These are phyloP conservation scores for Epinephelus lanceolatus DNA, from an alignment of 2,113 vertebrate genomes.

Conservation along the genomic window DNA sequence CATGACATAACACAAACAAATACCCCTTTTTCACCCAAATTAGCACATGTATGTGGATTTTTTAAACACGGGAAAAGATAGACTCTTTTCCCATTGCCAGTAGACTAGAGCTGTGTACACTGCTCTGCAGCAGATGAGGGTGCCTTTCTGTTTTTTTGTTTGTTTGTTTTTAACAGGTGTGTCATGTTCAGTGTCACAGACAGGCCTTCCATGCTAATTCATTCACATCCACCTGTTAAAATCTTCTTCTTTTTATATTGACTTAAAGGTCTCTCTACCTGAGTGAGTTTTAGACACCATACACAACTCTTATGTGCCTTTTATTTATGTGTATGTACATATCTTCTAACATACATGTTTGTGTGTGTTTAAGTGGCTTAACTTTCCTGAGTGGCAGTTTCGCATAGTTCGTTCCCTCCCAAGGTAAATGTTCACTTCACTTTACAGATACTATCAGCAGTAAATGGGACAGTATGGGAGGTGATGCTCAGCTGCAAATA, in stretches of 20 bases:
- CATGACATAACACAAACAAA: no score
- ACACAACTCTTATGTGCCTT: neutral
- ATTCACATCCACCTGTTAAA: neutral
- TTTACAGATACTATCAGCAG: slow-evolving; percentile 7
- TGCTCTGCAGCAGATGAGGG: no score
- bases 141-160: no score
- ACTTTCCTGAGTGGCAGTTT: slow-evolving; percentile 5
- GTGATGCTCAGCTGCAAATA: neutral
- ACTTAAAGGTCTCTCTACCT: neutral
- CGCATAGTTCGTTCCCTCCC: slow-evolving; percentile 1
- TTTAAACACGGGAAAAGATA: no score
- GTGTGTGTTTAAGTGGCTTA: slow-evolving; percentile 14
- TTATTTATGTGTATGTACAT: neutral
- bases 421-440: slow-evolving; percentile 31
- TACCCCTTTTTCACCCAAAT: no score
- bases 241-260: neutral
- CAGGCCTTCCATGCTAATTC: neutral
- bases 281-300: neutral
- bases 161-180: no score
- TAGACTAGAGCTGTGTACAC: no score
- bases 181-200: no score
- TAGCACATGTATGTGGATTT: no score
- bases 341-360: neutral
- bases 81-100: no score
- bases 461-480: slow-evolving; percentile 21